These are phyloP conservation scores for Homalodisca vitripennis DNA, from an alignment of 1,140 invertebrate genomes.

Conservation along the genomic window DNA sequence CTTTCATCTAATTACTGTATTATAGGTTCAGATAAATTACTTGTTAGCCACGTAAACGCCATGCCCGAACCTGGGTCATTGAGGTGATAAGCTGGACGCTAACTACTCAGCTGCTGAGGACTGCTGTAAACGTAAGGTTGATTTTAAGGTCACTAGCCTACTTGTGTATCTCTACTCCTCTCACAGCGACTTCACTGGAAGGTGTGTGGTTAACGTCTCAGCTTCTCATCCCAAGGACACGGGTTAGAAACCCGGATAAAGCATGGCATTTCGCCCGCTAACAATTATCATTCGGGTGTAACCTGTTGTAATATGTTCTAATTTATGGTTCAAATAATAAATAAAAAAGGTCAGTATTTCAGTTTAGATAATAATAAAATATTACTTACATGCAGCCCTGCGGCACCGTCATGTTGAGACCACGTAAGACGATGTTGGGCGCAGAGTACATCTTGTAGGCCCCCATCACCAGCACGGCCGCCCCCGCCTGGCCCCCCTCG, in stretches of 20 bases:
- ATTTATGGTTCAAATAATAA: not conserved
- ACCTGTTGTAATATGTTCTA: not conserved
- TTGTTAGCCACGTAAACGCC: too few relatives aligned
- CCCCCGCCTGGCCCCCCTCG: not conserved
- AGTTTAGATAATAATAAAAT: not conserved
- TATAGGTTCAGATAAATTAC: too few relatives aligned
- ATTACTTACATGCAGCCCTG: conserved; percentile 43
- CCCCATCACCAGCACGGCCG: conserved; percentile 37
- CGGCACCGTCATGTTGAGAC: conserved; percentile 42
- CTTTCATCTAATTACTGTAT: too few relatives aligned
- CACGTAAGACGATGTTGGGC: conserved; percentile 38
- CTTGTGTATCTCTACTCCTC: too few relatives aligned
- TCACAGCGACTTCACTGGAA: not conserved
- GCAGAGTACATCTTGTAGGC: conserved; percentile 41
- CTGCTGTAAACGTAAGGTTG: too few relatives aligned
- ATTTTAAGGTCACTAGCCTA: too few relatives aligned
- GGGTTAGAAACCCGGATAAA: not conserved
- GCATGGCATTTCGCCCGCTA: not conserved
- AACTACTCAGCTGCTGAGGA: too few relatives aligned
- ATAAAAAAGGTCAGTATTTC: not conserved
- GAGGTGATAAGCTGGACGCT: too few relatives aligned
- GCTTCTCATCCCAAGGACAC: too few relatives aligned
- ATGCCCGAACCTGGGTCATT: too few relatives aligned
- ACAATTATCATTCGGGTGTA: not conserved
- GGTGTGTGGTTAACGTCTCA: not conserved